Percentiles rank a stretch among this genome's conserved stretches.
phyloP scores from a whole-genome alignment of 2,113 vertebrate species.

The Ammospiza nelsoni region DNA sequence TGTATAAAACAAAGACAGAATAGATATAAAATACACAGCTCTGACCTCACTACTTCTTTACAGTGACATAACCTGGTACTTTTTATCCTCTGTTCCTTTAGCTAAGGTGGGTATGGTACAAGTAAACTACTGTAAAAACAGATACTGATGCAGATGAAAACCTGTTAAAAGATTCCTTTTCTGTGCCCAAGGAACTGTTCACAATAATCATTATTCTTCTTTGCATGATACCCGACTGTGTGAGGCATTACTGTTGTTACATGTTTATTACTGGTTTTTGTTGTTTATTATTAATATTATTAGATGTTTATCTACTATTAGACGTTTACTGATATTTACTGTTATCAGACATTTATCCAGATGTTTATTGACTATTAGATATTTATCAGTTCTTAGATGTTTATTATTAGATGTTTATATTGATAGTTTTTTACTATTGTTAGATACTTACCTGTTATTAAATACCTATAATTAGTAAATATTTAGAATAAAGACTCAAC shows the following conservation, averaged over 20 bases:
- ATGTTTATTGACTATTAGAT: not conserved
- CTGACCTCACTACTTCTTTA: not conserved
- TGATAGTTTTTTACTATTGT: not conserved
- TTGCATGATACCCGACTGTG: not conserved
- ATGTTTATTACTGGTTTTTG: not conserved
- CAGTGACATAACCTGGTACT: not conserved
- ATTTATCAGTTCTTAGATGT: not conserved
- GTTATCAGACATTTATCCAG: not conserved
- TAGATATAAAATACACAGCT: not conserved
- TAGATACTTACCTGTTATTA: not conserved
- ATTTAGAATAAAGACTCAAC: not conserved
- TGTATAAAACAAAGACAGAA: not conserved
- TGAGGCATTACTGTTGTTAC: not conserved
- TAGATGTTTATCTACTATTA: not conserved
- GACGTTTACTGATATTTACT: not conserved
- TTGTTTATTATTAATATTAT: not conserved
- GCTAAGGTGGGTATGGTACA: not conserved
- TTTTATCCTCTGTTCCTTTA: not conserved
- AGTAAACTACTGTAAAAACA: not conserved
- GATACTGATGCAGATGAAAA: not conserved
- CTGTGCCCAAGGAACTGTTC: not conserved
- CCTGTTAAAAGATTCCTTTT: not conserved
- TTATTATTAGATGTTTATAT: not conserved
- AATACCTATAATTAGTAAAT: not conserved
- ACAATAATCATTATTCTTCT: not conserved